These are phyloP conservation scores for Poeciliopsis paucimaculata DNA, from an alignment of 2,797 vertebrate species.

Conservation along the genomic window DNA sequence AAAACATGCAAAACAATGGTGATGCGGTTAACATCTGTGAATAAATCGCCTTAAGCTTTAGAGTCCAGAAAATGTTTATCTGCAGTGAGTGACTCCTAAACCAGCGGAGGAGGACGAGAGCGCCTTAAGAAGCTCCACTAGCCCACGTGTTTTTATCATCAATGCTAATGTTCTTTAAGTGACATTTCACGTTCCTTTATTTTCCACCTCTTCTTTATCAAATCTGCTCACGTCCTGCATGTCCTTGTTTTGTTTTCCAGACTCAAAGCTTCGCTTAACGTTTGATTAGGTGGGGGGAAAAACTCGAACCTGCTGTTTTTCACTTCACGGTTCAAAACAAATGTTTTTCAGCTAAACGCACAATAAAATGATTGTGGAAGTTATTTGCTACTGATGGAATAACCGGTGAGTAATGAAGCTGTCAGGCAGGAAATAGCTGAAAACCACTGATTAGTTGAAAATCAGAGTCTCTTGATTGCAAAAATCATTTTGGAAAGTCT, in stretches of 20 bases:
- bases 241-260: neutral
- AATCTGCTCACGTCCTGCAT: neutral
- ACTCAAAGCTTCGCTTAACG: neutral
- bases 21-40: neutral
- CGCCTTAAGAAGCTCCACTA: constrained; percentile 15
- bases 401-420: neutral
- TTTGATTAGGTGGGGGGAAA: neutral
- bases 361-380: neutral
- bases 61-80: constrained; percentile 1
- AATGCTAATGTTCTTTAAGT: constrained; percentile 5
- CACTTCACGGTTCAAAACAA: neutral
- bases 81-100: constrained; percentile 8
- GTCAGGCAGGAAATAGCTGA: neutral
- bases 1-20: neutral
- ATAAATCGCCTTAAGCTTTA: constrained; percentile 8
- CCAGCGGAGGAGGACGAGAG: constrained; percentile 14
- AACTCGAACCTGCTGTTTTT: neutral
- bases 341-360: neutral
- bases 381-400: neutral
- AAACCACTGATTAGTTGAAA: neutral
- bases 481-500: neutral
- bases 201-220: constrained; percentile 5
- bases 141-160: constrained; percentile 9
- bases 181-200: constrained; percentile 4
- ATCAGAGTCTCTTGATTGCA: neutral